Conservation (phyloP, 2,113 vertebrate species). For the Eudorcas thomsonii region DNA sequence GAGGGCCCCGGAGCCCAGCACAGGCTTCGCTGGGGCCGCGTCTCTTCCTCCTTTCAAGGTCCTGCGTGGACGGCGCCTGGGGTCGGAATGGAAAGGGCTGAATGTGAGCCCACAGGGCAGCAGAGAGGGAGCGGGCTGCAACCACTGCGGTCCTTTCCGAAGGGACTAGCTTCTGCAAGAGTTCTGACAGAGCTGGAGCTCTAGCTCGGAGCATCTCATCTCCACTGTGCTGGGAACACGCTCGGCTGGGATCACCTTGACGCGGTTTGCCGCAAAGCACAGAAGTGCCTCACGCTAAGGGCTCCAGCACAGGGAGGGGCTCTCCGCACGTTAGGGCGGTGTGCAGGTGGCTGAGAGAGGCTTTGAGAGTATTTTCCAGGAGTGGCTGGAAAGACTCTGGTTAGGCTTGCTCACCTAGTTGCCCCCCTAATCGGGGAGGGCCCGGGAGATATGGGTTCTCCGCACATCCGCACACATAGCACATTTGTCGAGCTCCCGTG, state of each 20-base stretch:
- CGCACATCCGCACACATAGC: background rate
- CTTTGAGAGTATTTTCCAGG: background rate
- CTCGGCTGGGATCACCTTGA: background rate
- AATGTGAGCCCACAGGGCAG: background rate
- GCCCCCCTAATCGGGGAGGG: background rate
- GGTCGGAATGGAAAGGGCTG: background rate
- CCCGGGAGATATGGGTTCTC: rapidly evolving
- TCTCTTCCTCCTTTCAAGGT: conserved; percentile 57
- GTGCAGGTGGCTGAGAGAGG: background rate
- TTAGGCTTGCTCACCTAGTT: background rate
- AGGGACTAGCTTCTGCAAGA: background rate
- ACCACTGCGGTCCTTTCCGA: background rate
- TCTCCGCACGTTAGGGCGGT: rapidly evolving
- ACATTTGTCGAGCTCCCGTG: rapidly evolving
- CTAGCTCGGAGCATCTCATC: background rate
- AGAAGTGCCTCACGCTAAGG: rapidly evolving
- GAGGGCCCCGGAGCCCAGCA: background rate
- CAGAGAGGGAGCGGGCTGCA: background rate
- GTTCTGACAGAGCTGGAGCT: background rate
- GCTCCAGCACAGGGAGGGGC: background rate
- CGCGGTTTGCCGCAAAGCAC: background rate
- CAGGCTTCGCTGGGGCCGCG: background rate
- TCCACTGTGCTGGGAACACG: background rate
- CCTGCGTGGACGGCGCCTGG: background rate
- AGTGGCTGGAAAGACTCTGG: background rate